A percentile compares a stretch with the other conserved stretches of the same genome.
These are phyloP conservation scores for Amazona vittata DNA, from an alignment of 2,113 vertebrate species.

Conservation along the genomic window DNA sequence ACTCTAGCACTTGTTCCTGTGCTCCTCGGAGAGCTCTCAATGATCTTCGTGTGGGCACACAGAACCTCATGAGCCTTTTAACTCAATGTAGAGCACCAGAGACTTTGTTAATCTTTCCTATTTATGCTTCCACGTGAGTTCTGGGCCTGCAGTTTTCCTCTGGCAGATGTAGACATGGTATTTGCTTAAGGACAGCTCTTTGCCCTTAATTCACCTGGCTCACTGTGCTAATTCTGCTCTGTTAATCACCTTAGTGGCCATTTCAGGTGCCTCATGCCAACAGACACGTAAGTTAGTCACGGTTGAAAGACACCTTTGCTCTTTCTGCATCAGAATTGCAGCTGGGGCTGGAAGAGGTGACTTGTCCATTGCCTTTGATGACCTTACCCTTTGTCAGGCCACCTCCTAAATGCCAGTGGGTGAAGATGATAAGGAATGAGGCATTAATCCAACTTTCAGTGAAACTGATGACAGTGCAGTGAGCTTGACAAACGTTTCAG, in stretches of 20 bases:
- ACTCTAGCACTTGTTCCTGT: not conserved
- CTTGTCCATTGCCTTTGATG: not conserved
- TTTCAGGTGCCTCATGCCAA: not conserved
- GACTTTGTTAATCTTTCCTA: not conserved
- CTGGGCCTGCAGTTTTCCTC: not conserved
- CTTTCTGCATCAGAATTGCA: not conserved
- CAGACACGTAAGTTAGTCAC: not conserved
- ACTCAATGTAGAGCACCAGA: not conserved
- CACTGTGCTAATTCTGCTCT: constrained; percentile 27
- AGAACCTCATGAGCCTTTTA: not conserved
- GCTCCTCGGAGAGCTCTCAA: not conserved
- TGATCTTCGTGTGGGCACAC: fast-evolving
- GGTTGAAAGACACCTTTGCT: not conserved
- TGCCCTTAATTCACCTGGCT: not conserved
- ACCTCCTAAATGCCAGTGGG: not conserved
- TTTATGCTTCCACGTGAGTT: not conserved
- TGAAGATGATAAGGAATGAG: not conserved
- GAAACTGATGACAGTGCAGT: too few relatives aligned
- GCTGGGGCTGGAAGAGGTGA: not conserved
- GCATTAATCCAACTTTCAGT: not conserved
- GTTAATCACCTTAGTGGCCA: constrained; percentile 35
- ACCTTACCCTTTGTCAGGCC: not conserved
- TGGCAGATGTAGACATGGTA: not conserved
- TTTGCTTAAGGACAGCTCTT: not conserved
- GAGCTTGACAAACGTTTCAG: not conserved